A percentile compares a stretch with the other conserved stretches of the same genome.
Evolutionary conservation across 1,140 invertebrate genomes (phyloP).

Genomic region (Hyphantria cunea): DNA sequence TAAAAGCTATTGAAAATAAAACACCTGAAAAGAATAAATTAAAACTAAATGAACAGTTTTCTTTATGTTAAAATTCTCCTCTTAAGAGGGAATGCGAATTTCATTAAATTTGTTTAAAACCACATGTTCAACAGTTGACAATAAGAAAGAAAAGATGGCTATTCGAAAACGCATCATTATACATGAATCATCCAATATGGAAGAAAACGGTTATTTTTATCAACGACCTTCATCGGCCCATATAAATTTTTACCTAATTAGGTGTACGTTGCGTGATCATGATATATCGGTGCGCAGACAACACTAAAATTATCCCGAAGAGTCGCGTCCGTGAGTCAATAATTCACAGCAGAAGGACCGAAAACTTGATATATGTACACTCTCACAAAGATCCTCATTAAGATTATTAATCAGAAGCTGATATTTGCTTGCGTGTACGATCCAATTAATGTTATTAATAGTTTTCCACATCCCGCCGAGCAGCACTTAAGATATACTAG

Average conservation of each 20-base stretch:
- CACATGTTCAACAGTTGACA: too few species aligned
- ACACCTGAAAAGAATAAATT: too few species aligned
- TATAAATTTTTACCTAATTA: slow-evolving; percentile 34
- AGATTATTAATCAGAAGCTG: slow-evolving; percentile 8
- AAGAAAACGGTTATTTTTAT: slow-evolving; percentile 21
- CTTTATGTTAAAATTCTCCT: too few species aligned
- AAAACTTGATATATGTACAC: slow-evolving; percentile 12
- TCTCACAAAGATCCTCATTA: slow-evolving; percentile 16
- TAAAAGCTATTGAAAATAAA: too few species aligned
- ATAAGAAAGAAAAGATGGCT: too few species aligned
- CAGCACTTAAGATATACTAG: slow-evolving; percentile 22
- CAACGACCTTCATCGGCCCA: slow-evolving; percentile 11
- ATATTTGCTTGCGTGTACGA: slow-evolving; percentile 7
- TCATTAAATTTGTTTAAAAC: too few species aligned
- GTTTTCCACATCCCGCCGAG: slow-evolving; percentile 18
- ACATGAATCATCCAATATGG: neutral
- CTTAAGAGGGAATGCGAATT: too few species aligned
- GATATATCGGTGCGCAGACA: slow-evolving; percentile 26
- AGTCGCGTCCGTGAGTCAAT: slow-evolving; percentile 17
- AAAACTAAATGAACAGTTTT: too few species aligned
- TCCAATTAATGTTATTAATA: slow-evolving; percentile 41
- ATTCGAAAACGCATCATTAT: neutral
- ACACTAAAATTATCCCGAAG: slow-evolving; percentile 30
- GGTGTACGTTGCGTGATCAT: slow-evolving; percentile 14
- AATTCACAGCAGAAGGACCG: slow-evolving; percentile 19